Conservation (phyloP, 2,113 vertebrate species). For the Campylomormyrus numenius region DNA sequence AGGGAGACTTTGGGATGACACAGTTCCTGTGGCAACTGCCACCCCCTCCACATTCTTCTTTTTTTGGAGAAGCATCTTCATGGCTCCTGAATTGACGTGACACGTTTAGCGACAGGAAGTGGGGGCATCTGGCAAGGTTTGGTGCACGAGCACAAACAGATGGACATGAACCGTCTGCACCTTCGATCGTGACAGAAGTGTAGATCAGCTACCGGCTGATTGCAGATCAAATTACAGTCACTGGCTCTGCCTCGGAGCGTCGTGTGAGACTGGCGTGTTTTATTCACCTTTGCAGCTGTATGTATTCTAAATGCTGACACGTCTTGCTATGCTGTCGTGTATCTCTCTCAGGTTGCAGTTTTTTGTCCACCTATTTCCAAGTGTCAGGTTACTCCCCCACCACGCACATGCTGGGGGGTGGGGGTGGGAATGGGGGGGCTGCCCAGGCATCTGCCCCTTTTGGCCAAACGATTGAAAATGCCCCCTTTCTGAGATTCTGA, state of each 20-base stretch:
- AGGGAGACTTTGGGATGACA: neutral
- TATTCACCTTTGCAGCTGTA: neutral
- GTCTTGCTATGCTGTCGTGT: neutral
- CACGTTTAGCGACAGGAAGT: neutral
- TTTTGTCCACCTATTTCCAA: conserved; percentile 20
- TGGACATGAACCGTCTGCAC: neutral
- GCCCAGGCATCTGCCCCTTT: conserved; percentile 11
- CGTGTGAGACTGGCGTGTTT: neutral
- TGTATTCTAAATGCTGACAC: neutral
- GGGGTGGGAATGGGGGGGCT: too few species aligned
- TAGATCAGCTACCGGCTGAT: neutral
- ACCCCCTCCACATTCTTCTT: neutral
- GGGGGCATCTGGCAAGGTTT: neutral
- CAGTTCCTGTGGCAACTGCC: neutral
- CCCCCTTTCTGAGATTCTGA: neutral
- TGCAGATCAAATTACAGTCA: neutral
- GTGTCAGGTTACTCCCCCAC: neutral
- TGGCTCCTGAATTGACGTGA: neutral
- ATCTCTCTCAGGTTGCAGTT: neutral
- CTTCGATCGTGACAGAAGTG: neutral
- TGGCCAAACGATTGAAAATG: neutral
- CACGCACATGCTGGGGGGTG: neutral
- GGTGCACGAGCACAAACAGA: neutral
- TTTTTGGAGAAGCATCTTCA: neutral
- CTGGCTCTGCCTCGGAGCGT: neutral